Base-by-base conservation (phyloP, 2,797 vertebrate genomes). In the Onychomys torridus region DNA sequence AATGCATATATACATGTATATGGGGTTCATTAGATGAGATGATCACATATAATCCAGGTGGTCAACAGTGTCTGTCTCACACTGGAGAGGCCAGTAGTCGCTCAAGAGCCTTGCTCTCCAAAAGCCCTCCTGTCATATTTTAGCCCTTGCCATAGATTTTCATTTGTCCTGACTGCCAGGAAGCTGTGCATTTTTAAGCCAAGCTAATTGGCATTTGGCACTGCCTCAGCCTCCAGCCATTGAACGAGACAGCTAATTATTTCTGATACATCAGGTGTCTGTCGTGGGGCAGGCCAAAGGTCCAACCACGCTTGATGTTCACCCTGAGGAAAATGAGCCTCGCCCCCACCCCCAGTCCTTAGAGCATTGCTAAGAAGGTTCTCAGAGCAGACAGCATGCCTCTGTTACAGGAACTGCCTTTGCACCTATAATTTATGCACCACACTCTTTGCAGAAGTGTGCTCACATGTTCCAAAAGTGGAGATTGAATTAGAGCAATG, bases 331-430 rank as follows among this genome's bases (percentile, higher is more conserved):
- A 37, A 52, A 61, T 0, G 12, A 59, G 77, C 57, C 8, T 1
- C 32, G 6, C 6, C 14, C 61, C 49, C 10, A 78, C 37, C 23
- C 67, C 71, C 61, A 55, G 11, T 34, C 57, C 69, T 93, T 10
- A 13, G 37, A 69, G 61, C 21, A 43, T 5, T 32, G 13, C 94
- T 52, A 27, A 59, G 32, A 71, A 43, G 73, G 23, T 13, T 16
- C 78, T 67, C 52, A 21, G 37, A 69, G 4, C 9, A 63, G 46
- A 59, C 12, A 16, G 95, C 27, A 63, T 16, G 67, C 75, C 49
- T 81, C 88, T 49, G 83, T 90, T 29, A 27, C n/a, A 93, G 95
- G 71, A 92, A 87, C 69, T 59, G 83, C 89, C 78, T 95, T 77
- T 0, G 11, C 21, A 46, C 59, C 59, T 65, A 87, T 92, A 55